Base-by-base conservation (phyloP, 2,888 invertebrate genomes). In the Lepidocyrtoides sp. region DNA sequence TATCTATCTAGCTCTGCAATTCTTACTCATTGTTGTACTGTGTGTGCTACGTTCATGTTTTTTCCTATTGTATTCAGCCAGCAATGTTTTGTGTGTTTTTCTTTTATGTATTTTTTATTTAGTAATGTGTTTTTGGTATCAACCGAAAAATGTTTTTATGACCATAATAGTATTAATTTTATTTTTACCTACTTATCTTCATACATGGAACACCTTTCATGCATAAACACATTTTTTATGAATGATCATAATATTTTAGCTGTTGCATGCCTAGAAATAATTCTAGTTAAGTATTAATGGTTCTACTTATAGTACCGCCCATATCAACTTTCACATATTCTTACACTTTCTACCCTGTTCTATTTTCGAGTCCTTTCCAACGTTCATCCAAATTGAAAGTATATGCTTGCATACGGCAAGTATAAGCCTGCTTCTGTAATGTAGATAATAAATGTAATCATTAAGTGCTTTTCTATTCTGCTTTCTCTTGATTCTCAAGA, bases 401-500 rank as follows among this genome's bases (percentile, higher is more conserved):
- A n/a, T n/a, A n/a, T n/a, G n/a, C n/a, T n/a, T n/a, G n/a, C n/a
- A n/a, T n/a, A n/a, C n/a, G n/a, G n/a, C n/a, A n/a, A n/a, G n/a
- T n/a, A n/a, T n/a, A n/a, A n/a, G n/a, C n/a, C n/a, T n/a, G n/a
- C n/a, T n/a, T n/a, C n/a, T n/a, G n/a, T n/a, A n/a, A n/a, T n/a
- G n/a, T n/a, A n/a, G n/a, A n/a, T n/a, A n/a, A n/a, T n/a, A n/a
- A n/a, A n/a, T n/a, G n/a, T n/a, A n/a, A n/a, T n/a, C n/a, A n/a
- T n/a, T 69, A 48, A 14, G 48, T 54, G 20, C 14, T 81, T 26
- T 36, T 5, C 36, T n/a, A 41, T 7, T 36, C 2, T 48, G 41
- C 85, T 85, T 85, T 85, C 75, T 57, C 85, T 60, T 85, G 83
- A 84, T 69, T 57, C 57, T 72, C 54, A 84, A n/a, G 51, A 85